Conservation (phyloP, 2,797 vertebrate species). For the Myotis findleyi region DNA sequence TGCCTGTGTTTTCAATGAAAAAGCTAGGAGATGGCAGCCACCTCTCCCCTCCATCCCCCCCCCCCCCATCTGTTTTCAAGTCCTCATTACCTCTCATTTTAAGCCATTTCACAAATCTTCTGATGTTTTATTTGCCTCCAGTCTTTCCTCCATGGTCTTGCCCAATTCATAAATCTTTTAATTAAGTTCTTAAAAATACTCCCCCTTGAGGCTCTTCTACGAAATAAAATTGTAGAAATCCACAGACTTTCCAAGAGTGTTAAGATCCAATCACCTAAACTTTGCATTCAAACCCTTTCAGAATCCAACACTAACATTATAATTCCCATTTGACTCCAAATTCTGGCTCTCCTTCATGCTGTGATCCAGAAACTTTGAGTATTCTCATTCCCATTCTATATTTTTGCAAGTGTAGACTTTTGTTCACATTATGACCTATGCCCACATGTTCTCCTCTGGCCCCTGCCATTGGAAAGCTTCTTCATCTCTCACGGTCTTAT, state of each 20-base stretch:
- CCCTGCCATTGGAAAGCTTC: background rate
- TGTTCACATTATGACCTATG: background rate
- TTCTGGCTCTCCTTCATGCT: background rate
- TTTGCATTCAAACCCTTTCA: background rate
- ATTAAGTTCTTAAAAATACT: background rate
- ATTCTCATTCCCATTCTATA: background rate
- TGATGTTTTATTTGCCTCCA: background rate
- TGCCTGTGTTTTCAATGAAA: background rate
- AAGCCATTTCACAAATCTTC: background rate
- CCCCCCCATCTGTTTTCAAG: background rate
- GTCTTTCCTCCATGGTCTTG: background rate
- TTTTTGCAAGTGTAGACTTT: background rate
- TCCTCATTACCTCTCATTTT: conserved; percentile 5
- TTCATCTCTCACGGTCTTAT: background rate
- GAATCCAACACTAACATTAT: background rate
- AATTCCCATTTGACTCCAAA: background rate
- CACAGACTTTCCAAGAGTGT: background rate
- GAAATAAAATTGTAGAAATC: background rate
- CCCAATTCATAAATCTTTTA: background rate
- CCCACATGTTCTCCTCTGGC: background rate
- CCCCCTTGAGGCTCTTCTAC: background rate
- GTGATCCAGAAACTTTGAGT: background rate
- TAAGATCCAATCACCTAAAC: background rate
- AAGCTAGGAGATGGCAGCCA: background rate
- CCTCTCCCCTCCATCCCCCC: background rate